These are phyloP conservation scores for Chirona hameri DNA, from an alignment of 2,888 invertebrate species.

Conservation along the genomic window DNA sequence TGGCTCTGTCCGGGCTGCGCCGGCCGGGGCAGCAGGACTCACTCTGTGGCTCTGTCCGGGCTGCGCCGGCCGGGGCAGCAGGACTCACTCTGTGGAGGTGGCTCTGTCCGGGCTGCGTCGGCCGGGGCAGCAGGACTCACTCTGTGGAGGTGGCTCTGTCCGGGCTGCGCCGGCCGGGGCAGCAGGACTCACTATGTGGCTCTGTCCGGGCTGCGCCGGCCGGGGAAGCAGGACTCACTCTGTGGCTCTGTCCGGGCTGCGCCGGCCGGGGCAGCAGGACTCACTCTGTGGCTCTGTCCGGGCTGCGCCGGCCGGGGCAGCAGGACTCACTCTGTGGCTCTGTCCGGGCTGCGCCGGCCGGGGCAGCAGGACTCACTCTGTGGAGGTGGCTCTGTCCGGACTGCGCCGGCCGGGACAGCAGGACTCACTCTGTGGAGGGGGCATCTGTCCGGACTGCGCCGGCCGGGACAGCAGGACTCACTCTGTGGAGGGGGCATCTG, in stretches of 20 bases:
- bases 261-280: not conserved
- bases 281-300: not conserved
- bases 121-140: not conserved
- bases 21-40: not conserved
- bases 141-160: not conserved
- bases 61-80: not conserved
- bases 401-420: not conserved
- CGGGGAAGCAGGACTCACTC: not conserved
- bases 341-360: not conserved
- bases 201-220: not conserved
- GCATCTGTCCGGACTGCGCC: not conserved
- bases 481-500: not conserved
- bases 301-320: not conserved
- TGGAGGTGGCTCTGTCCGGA: not conserved
- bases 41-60: not conserved
- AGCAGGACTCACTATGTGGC: not conserved
- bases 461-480: not conserved
- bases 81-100: not conserved
- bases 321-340: not conserved
- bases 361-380: not conserved
- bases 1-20: not conserved
- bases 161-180: not conserved
- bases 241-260: not conserved
- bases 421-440: not conserved
- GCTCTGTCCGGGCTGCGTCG: not conserved